A percentile compares a stretch with the other conserved stretches of the same genome.
Evolutionary conservation across 92 coral and sea anemone species (phyloP).

Genomic region (Blastomussa wellsi): DNA sequence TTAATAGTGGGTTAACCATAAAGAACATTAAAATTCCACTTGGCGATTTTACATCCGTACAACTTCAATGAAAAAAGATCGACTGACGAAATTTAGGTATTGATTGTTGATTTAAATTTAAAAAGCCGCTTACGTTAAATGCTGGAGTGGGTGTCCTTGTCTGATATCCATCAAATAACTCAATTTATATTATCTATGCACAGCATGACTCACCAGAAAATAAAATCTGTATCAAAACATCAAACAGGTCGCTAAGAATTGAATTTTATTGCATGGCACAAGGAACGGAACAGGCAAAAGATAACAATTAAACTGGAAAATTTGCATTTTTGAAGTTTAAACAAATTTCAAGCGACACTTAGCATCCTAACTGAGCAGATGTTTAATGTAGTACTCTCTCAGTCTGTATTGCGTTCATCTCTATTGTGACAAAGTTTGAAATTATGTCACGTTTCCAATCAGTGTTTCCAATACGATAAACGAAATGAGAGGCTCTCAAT

Average conservation of each 20-base stretch:
- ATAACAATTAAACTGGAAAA: background rate
- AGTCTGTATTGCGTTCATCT: background rate
- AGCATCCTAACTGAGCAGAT: background rate
- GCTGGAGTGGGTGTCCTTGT: background rate
- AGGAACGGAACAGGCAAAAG: background rate
- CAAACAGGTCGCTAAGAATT: background rate
- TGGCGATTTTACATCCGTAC: background rate
- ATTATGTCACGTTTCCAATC: background rate
- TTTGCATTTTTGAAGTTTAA: background rate
- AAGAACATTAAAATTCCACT: background rate
- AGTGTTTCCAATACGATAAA: background rate
- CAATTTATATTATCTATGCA: slow-evolving; percentile 22
- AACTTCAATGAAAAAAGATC: background rate
- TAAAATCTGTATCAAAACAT: background rate
- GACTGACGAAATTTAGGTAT: background rate
- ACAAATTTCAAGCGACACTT: slow-evolving; percentile 20
- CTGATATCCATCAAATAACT: slow-evolving; percentile 26
- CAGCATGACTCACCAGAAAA: slow-evolving; percentile 7
- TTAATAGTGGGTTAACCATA: background rate
- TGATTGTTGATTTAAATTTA: slow-evolving; percentile 13
- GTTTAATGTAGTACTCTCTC: background rate
- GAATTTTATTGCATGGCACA: background rate
- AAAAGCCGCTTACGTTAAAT: slow-evolving; percentile 12
- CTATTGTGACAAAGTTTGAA: background rate
- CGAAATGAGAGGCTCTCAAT: background rate